phyloP scores from a whole-genome alignment of 2,797 vertebrate species.

The Pelodytes ibericus region DNA sequence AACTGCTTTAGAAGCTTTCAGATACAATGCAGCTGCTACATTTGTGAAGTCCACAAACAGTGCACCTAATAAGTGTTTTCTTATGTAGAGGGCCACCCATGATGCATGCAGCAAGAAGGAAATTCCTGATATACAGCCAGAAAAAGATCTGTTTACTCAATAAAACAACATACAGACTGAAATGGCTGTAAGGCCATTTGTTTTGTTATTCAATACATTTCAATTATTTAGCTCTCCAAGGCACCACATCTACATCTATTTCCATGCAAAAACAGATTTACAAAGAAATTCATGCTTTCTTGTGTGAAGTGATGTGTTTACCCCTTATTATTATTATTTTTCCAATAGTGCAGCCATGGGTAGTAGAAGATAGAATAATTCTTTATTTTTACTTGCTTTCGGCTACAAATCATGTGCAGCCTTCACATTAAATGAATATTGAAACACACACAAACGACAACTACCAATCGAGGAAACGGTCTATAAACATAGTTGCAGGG shows the following conservation, averaged over 20 bases:
- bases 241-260: not conserved
- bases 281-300: too few species aligned
- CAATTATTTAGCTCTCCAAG: not conserved
- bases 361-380: too few species aligned
- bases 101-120: slow-evolving; percentile 30
- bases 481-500: too few species aligned
- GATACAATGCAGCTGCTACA: slow-evolving; percentile 52
- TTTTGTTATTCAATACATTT: slow-evolving; percentile 5
- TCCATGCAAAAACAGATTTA: too few species aligned
- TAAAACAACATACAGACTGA: slow-evolving; percentile 27
- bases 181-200: not conserved
- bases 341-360: too few species aligned
- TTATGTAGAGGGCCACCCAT: slow-evolving; percentile 48
- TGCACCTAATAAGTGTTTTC: slow-evolving; percentile 47
- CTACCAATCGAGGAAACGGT: too few species aligned
- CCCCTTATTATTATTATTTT: too few species aligned
- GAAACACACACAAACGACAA: too few species aligned
- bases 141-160: not conserved
- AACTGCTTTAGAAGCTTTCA: slow-evolving; percentile 30
- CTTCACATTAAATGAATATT: too few species aligned
- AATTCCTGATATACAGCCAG: slow-evolving; percentile 44
- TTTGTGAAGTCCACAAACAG: slow-evolving; percentile 42
- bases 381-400: too few species aligned
- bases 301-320: too few species aligned
- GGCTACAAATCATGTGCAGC: too few species aligned